Base-by-base conservation (phyloP, 2,888 invertebrate species). In the Drosophila seclusa region DNA sequence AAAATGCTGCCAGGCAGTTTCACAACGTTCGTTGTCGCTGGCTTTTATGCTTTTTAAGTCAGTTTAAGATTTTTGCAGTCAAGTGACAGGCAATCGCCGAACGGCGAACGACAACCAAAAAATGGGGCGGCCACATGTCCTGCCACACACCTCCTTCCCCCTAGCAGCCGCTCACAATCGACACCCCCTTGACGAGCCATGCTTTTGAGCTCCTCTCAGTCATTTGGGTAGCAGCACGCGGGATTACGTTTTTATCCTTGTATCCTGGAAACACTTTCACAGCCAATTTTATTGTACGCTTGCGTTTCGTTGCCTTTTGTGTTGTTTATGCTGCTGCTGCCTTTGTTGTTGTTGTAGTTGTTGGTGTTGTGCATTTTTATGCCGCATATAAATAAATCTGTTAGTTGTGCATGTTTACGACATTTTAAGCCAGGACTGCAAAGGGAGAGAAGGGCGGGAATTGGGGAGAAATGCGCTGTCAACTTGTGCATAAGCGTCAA, bases 361-460 rank as follows among this genome's bases (percentile, higher is more conserved):
- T 49, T 74, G 65, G 54, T 70, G 38, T n/a, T 63, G 86, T 88
- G 88, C 87, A 86, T 88, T 87, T 87, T 87, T 86, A 87, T 87
- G 88, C 88, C 80, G 82, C 87, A 83, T 88, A 87, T 87, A 87
- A 87, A 87, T 87, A 87, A 87, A 87, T 87, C 89, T 87, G 87
- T 87, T 87, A 87, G 87, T 87, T 88, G 84, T 87, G 87, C 89
- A 88, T 87, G 84, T 88, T 87, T 87, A 87, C 89, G 87, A 87
- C 84, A 84, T 79, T 88, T 87, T 78, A 88, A 88, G 86, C 80
- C 84, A 69, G 71, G 73, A 73, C 78, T 63, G 65, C 80, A 61
- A 66, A 61, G 65, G 29, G 45, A 27, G 40, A 4, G 27, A 24
- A 21, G 16, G 10, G 18, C 10, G 34, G 31, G 36, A 31, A 18